Base-by-base conservation (phyloP, 2,888 invertebrate species). In the Callimorpha dominula region DNA sequence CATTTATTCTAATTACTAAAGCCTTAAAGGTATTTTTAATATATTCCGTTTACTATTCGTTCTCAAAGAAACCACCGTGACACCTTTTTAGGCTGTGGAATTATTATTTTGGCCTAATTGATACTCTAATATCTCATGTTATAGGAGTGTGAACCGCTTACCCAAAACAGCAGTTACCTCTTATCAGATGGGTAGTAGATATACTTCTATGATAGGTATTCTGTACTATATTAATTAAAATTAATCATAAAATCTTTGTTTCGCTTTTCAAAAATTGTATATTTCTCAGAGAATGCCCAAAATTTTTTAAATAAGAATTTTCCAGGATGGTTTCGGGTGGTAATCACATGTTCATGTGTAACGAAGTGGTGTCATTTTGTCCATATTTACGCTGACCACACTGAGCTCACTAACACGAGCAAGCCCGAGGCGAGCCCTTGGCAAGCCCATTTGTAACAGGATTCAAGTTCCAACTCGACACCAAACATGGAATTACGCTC, bases 311-410 rank as follows among this genome's bases (percentile, higher is more conserved):
- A 52, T 52, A 17, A 15, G 17, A n/a, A 54, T 9, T n/a, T 11
- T 11, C 54, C 17, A 54, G 54, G n/a, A 54, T 57, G 4, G 54
- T n/a, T n/a, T n/a, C 12, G 20, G 57, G 5, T 57, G 57, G 11
- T 57, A 31, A 31, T 31, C 31, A 20, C 57, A n/a, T 31, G 54
- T 52, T 49, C 15, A 52, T 7, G 12, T 84, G 84, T 87, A 90
- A 90, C 89, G 87, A 88, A 88, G 87, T 81, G 79, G 84, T 86
- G 85, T 79, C 80, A 85, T 82, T 85, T 78, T 75, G 75, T 73
- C 68, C 72, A 71, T 49, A 62, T 60, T 65, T 70, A 79, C 65
- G 78, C 74, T 60, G 76, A 57, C 57, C 74, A 68, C 74, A 68
- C 65, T 65, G 71, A 49, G 79, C 72, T 68, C 68, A 73, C 76